phyloP scores from a whole-genome alignment of 2,797 vertebrate species.

The Falco biarmicus region DNA sequence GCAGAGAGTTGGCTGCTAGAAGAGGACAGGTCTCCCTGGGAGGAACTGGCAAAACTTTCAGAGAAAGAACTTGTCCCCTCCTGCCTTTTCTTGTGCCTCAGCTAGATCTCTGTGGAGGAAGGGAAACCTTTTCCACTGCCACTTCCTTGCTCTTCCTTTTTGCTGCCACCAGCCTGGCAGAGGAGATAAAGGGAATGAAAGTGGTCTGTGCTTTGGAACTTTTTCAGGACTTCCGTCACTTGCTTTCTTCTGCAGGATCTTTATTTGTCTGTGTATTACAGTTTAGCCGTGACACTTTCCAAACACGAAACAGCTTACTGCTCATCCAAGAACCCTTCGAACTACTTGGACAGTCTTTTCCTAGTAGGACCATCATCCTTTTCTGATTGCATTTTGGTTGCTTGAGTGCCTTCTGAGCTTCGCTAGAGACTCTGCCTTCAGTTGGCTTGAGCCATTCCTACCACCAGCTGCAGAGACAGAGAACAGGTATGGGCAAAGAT shows the following conservation, averaged over 20 bases:
- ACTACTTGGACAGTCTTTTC: background rate
- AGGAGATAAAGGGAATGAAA: background rate
- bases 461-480: background rate
- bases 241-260: background rate
- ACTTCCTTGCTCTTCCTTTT: background rate
- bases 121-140: background rate
- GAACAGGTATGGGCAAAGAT: background rate
- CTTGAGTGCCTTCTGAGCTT: background rate
- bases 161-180: background rate
- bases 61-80: background rate
- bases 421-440: background rate
- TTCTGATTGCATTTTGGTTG: background rate
- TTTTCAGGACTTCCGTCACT: background rate
- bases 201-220: background rate
- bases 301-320: background rate
- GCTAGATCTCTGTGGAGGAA: background rate
- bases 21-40: background rate
- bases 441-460: background rate
- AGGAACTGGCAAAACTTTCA: background rate
- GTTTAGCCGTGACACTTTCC: background rate
- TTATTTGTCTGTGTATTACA: background rate
- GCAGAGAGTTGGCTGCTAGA: background rate
- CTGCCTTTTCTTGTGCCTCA: background rate
- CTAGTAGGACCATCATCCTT: background rate
- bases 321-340: background rate